Conservation (phyloP, 2,888 invertebrate species). For the Hipparchia semele region DNA sequence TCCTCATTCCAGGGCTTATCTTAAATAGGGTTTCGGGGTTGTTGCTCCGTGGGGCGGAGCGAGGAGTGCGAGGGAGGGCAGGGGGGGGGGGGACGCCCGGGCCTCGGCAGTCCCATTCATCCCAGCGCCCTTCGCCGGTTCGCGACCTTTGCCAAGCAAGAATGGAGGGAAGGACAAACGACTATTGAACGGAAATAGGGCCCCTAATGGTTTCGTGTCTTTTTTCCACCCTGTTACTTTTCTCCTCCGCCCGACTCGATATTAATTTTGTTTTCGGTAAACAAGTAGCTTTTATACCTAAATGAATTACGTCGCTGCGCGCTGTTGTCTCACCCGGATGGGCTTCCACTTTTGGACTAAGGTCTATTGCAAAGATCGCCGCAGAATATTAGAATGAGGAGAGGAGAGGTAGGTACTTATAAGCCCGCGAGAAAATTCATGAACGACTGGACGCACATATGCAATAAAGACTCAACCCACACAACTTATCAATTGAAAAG, state of each 20-base stretch:
- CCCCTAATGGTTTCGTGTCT: constrained; percentile 36
- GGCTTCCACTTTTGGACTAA: too few relatives aligned
- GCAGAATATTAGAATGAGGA: too few relatives aligned
- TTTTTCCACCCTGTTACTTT: constrained; percentile 32
- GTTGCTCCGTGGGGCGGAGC: constrained; percentile 70
- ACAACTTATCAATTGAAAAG: too few relatives aligned
- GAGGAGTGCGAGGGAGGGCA: constrained; percentile 36
- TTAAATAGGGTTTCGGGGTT: constrained; percentile 74
- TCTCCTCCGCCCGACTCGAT: constrained; percentile 9
- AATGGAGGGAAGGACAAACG: constrained; percentile 61
- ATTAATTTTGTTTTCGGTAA: constrained; percentile 22
- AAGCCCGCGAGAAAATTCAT: too few relatives aligned
- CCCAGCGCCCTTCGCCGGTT: constrained; percentile 66
- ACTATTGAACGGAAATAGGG: constrained; percentile 53
- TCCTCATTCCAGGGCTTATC: constrained; percentile 63
- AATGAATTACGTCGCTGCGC: not conserved
- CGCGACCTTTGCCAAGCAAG: constrained; percentile 64
- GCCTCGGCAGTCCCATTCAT: constrained; percentile 65
- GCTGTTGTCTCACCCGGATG: too few relatives aligned
- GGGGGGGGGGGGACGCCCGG: constrained; percentile 49
- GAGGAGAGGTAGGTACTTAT: too few relatives aligned
- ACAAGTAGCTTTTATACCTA: constrained; percentile 1
- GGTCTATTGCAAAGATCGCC: too few relatives aligned
- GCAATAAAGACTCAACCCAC: too few relatives aligned
- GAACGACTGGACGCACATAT: too few relatives aligned